These are phyloP conservation scores for Pomatorhinus ruficollis DNA, from an alignment of 2,113 vertebrate species.

Conservation along the genomic window DNA sequence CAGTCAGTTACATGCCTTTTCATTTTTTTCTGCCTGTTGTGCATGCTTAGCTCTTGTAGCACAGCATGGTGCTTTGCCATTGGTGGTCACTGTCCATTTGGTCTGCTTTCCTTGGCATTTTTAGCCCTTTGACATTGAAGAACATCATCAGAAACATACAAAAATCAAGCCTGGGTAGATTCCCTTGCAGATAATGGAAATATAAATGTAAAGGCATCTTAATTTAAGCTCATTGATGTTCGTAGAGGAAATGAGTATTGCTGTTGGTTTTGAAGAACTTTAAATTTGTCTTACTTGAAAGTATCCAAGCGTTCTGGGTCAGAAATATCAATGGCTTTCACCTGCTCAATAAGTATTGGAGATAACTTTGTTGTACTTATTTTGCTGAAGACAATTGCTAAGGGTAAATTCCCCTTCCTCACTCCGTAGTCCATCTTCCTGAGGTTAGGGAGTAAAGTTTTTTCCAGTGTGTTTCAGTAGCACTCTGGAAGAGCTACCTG, in stretches of 20 bases:
- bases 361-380: background rate
- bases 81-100: background rate
- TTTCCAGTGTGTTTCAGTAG: background rate
- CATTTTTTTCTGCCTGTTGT: background rate
- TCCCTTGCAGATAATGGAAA: background rate
- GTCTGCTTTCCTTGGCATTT: background rate
- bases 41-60: background rate
- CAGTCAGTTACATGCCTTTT: background rate
- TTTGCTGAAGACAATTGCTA: background rate
- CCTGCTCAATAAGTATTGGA: background rate
- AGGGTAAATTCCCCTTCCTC: background rate
- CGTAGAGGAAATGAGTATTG: background rate
- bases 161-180: background rate
- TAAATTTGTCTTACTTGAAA: background rate
- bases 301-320: background rate
- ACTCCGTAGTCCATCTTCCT: background rate
- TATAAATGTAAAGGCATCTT: background rate
- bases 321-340: background rate
- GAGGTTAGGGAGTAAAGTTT: background rate
- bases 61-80: background rate
- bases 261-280: background rate
- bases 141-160: background rate
- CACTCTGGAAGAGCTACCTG: background rate
- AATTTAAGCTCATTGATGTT: background rate
- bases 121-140: background rate